Evolutionary conservation across 2,113 vertebrate genomes (phyloP).

Genomic region (Gallinago media): DNA sequence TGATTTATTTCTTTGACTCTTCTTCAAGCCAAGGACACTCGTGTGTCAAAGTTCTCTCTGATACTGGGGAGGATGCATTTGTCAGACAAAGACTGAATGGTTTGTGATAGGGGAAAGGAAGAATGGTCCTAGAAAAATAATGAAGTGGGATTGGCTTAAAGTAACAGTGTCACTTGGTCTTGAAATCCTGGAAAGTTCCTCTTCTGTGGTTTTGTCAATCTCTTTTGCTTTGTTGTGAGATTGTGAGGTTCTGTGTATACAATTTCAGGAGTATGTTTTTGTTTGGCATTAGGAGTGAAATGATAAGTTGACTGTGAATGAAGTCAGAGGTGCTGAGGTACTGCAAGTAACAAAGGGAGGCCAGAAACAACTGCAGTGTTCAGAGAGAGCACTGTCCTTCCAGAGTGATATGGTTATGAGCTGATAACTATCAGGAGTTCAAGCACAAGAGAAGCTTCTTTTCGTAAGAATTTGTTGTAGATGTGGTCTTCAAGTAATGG

Average conservation of each 20-base stretch:
- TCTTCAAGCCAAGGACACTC: neutral
- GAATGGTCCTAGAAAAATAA: neutral
- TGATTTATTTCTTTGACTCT: neutral
- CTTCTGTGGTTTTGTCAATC: neutral
- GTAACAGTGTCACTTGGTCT: neutral
- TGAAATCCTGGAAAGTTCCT: neutral
- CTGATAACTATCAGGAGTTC: neutral
- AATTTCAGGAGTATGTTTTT: neutral
- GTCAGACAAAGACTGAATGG: neutral
- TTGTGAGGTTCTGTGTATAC: neutral
- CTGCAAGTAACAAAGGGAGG: neutral
- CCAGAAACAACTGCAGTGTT: neutral
- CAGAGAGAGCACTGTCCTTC: neutral
- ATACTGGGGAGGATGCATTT: neutral
- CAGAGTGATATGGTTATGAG: neutral
- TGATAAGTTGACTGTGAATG: neutral
- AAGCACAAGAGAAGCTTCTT: neutral
- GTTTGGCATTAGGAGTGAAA: neutral
- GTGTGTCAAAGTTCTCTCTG: neutral
- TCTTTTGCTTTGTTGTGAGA: neutral
- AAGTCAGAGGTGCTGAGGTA: neutral
- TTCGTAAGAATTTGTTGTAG: neutral
- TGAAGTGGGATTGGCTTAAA: neutral
- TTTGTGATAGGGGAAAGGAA: neutral
- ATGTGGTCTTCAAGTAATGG: fast-evolving